Evolutionary conservation across 2,797 vertebrate species (phyloP).

Genomic region (Sarcoramphus papa): DNA sequence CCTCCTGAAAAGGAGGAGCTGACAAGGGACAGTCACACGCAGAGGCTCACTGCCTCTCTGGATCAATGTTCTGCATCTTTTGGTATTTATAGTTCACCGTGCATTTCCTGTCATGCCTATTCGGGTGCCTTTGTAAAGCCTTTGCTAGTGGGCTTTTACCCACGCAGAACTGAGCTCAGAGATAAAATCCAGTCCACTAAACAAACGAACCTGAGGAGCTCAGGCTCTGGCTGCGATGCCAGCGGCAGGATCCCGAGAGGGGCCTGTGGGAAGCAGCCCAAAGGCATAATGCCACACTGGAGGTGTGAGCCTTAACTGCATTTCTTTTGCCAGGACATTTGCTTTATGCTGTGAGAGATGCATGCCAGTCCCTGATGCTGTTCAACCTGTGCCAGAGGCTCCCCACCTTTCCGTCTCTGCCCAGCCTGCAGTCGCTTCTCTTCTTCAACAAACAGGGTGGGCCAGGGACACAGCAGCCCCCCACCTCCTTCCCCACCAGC

Average conservation of each 20-base stretch:
- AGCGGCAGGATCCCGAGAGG: accelerated
- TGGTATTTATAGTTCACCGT: not conserved
- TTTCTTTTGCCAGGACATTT: not conserved
- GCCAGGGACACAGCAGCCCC: not conserved
- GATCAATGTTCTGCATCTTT: not conserved
- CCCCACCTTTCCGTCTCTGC: not conserved
- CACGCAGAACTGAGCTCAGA: not conserved
- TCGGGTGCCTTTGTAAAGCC: not conserved
- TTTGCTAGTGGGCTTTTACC: not conserved
- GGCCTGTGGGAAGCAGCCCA: not conserved
- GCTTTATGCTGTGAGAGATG: not conserved
- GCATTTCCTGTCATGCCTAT: not conserved
- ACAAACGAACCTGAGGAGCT: not conserved
- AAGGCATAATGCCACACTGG: not conserved
- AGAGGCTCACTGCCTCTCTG: not conserved
- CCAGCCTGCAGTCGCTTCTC: not conserved
- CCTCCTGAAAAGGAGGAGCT: not conserved
- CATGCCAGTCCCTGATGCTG: not conserved
- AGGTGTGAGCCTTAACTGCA: not conserved
- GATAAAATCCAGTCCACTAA: not conserved
- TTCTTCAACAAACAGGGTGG: not conserved
- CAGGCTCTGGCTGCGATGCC: not conserved
- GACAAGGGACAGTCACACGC: not conserved
- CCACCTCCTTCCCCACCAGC: accelerated
- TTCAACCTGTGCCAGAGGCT: not conserved